phyloP scores from a whole-genome alignment of 92 coral and sea anemone species.

The Epizoanthus rinbou region DNA sequence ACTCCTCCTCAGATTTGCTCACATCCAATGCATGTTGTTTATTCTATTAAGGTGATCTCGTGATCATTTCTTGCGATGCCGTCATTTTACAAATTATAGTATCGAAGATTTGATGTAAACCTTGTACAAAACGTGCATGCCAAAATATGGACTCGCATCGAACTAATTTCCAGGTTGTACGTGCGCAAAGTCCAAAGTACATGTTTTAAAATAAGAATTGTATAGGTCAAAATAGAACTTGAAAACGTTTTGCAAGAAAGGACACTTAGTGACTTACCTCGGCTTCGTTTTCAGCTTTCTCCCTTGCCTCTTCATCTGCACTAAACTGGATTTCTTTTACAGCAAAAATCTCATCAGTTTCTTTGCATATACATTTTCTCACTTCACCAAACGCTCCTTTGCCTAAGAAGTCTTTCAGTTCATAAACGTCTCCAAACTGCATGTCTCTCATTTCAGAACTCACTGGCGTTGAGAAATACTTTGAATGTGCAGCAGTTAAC shows the following conservation, averaged over 20 bases:
- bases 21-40: too few species aligned
- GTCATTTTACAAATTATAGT: too few species aligned
- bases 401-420: constrained; percentile 77
- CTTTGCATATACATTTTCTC: constrained; percentile 71
- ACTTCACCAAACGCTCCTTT: constrained; percentile 93
- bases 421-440: constrained; percentile 77
- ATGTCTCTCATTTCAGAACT: constrained; percentile 20
- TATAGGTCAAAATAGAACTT: background rate
- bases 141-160: too few species aligned
- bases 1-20: too few species aligned
- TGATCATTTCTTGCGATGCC: too few species aligned
- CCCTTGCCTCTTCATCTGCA: constrained; percentile 61
- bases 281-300: constrained; percentile 77
- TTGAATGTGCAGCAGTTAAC: background rate
- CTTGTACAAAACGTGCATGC: too few species aligned
- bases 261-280: constrained; percentile 49
- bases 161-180: too few species aligned
- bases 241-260: constrained; percentile 4
- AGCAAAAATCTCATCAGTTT: constrained; percentile 80
- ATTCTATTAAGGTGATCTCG: too few species aligned
- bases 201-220: too few species aligned
- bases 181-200: too few species aligned
- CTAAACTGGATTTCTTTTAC: constrained; percentile 78
- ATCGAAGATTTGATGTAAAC: too few species aligned
- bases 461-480: background rate